Conservation (phyloP, 1,140 invertebrate species). For the Ridgeia piscesae region DNA sequence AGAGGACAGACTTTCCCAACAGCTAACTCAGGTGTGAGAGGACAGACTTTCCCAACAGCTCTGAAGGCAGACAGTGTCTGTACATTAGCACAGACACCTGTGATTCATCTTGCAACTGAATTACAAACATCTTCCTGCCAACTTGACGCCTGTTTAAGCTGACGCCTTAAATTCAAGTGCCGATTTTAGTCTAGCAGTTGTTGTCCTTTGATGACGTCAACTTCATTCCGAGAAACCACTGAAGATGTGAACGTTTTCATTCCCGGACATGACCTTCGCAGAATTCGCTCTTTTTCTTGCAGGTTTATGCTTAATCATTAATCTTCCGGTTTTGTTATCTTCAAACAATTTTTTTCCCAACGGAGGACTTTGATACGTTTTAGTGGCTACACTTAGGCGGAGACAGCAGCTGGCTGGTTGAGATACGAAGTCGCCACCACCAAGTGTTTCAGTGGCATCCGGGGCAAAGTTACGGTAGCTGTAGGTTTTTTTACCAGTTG, state of each 20-base stretch:
- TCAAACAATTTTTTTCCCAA: neutral
- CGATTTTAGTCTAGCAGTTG: no score
- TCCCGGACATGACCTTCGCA: neutral
- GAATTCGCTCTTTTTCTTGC: neutral
- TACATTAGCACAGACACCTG: no score
- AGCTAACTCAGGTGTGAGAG: no score
- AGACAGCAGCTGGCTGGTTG: neutral
- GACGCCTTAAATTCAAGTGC: no score
- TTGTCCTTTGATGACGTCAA: no score
- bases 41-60: no score
- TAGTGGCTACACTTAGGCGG: neutral
- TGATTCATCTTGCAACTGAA: no score
- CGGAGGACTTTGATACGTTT: neutral
- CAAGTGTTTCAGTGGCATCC: neutral
- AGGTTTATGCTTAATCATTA: neutral
- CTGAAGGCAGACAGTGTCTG: no score
- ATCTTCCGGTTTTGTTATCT: neutral
- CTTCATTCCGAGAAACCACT: no score
- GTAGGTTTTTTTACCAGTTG: neutral
- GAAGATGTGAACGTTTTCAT: neutral
- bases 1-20: no score
- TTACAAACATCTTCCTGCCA: no score
- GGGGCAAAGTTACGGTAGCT: neutral
- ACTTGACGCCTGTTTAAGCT: no score
- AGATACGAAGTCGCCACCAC: neutral